Base-by-base conservation (phyloP, 2,113 vertebrate genomes). In the Platysternon megacephalum region DNA sequence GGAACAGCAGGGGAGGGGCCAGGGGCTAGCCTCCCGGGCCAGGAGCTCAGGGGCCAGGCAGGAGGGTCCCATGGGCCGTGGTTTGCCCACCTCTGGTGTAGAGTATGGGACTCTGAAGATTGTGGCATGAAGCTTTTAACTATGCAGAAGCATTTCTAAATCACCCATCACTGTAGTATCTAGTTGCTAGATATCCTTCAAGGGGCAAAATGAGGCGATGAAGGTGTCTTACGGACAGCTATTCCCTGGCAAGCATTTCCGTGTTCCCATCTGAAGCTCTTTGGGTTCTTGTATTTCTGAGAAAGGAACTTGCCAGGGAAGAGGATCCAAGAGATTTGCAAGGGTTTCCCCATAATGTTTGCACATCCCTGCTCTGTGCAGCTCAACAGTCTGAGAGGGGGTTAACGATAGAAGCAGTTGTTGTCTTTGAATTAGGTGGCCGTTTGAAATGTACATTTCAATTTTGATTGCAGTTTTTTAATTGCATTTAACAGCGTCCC, bases 391-490 rank as follows among this genome's bases (percentile, higher is more conserved):
- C 80, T 32, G 53, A 94, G 96, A 96, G 96, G 94, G 95, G 95
- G 96, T 92, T 89, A 89, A 86, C 92, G 11, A 52, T 93, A 56
- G 74, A 46, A 78, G 84, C n/a, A 94, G 83, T 93, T 95, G 56
- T 85, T 49, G 1, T 90, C 89, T 95, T 91, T 97, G 91, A 94
- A 92, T 96, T 95, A 97, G 96, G 96, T 85, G 87, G 87, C 97
- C 95, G 0, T 95, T 95, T 95, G 89, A 97, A 97, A 97, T 97
- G 96, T 97, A 98, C 89, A 0, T 98, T 98, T 98, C 97, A 90
- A 96, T 98, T 97, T 97, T 98, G 97, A 98, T 98, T 97, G 97
- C 97, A 97, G 96, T 98, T 96, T 98, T 96, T 97, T 97, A 97
- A 98, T 97, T 98, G 96, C 97, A 96, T 98, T 98, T 97, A 97